Conservation (phyloP, 2,888 invertebrate genomes). For the Alcis repandata region DNA sequence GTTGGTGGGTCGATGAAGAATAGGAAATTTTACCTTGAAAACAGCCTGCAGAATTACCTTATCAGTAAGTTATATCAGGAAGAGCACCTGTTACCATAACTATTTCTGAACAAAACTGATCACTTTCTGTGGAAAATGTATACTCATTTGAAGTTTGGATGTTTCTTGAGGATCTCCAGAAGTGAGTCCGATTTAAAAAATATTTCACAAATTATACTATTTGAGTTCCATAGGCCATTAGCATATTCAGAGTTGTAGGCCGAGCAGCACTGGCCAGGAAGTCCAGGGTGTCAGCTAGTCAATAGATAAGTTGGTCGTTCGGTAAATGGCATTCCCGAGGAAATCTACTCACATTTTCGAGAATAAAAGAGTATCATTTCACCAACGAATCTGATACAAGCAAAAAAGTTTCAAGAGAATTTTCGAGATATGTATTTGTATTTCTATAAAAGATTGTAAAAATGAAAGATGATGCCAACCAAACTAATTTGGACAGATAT, state of each 20-base stretch:
- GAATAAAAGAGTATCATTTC: neutral
- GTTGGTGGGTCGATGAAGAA: conserved; percentile 7
- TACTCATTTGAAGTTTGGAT: no score
- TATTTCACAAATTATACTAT: no score
- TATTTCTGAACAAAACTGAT: neutral
- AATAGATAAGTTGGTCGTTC: neutral
- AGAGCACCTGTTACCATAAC: neutral
- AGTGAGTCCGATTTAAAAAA: no score
- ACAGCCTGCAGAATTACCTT: neutral
- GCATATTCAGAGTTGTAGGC: no score
- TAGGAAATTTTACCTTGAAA: neutral
- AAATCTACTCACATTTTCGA: neutral
- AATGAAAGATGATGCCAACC: neutral
- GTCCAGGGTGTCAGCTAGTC: no score
- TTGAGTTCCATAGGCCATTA: no score
- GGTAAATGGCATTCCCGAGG: neutral
- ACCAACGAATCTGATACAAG: conserved; percentile 16
- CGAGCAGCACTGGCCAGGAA: no score
- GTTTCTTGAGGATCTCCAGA: no score
- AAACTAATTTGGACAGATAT: neutral
- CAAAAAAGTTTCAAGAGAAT: conserved; percentile 21
- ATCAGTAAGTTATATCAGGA: neutral
- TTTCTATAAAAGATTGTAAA: neutral
- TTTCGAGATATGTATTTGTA: conserved; percentile 20
- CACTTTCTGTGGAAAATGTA: neutral